phyloP scores from a whole-genome alignment of 2,113 vertebrate genomes.

The Agapornis roseicollis region DNA sequence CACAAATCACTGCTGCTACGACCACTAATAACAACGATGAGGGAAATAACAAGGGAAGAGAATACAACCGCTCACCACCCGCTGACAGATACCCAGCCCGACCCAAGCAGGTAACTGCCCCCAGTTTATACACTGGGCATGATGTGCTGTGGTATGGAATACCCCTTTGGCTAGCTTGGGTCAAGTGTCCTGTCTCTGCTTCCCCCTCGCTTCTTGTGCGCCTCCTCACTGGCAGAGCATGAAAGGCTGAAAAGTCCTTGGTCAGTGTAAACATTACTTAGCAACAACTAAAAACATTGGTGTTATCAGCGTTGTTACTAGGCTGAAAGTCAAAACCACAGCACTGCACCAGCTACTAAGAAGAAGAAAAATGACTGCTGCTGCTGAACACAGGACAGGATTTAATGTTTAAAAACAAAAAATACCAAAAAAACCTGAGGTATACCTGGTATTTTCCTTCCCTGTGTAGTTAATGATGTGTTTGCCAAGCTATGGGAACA shows the following conservation, averaged over 20 bases:
- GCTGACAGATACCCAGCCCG: background rate
- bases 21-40: background rate
- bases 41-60: background rate
- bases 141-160: background rate
- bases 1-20: background rate
- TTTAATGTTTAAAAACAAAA: background rate
- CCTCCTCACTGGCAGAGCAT: background rate
- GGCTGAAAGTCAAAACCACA: no score
- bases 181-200: background rate
- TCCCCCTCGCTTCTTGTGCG: background rate
- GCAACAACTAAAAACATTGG: background rate
- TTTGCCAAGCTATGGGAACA: background rate
- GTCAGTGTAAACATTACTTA: background rate
- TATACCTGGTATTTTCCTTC: background rate
- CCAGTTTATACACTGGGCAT: background rate
- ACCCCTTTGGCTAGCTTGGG: background rate
- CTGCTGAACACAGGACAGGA: background rate
- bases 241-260: background rate
- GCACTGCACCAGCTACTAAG: background rate
- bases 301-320: background rate
- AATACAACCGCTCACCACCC: background rate
- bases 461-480: background rate
- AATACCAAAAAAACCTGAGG: background rate
- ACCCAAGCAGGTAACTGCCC: background rate
- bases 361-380: background rate